Evolutionary conservation across 2,113 vertebrate genomes (phyloP).

Genomic region (Ceuthmochares aereus): DNA sequence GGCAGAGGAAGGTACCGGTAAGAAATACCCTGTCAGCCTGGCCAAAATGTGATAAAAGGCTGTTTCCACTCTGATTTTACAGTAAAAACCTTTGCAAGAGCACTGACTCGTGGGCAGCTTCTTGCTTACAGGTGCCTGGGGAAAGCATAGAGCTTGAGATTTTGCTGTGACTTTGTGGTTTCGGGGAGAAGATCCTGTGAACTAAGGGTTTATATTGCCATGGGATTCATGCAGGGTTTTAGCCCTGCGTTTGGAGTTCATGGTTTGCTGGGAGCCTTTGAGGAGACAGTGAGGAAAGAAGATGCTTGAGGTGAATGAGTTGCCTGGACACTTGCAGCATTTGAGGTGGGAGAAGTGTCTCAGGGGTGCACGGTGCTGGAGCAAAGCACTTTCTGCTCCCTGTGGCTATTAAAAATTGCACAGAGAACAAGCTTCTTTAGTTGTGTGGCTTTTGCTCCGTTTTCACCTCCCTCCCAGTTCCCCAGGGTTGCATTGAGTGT

Average conservation of each 20-base stretch:
- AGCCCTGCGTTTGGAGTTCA: accelerated
- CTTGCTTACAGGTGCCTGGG: neutral
- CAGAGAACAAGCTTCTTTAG: neutral
- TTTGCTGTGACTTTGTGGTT: neutral
- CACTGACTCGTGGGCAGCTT: neutral
- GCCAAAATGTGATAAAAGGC: neutral
- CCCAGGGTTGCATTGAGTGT: accelerated
- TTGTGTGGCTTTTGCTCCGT: neutral
- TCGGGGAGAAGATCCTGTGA: neutral
- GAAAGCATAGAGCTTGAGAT: neutral
- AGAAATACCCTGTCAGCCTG: neutral
- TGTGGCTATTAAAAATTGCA: neutral
- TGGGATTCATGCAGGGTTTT: neutral
- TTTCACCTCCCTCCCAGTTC: neutral
- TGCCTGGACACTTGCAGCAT: accelerated
- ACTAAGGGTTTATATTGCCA: accelerated
- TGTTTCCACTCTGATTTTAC: neutral
- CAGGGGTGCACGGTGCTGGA: neutral
- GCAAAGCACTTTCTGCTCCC: neutral
- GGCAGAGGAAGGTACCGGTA: neutral
- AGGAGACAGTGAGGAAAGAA: neutral
- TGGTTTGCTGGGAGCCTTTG: neutral
- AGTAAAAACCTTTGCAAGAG: neutral
- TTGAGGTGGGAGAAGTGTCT: neutral
- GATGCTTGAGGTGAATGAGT: neutral